phyloP scores from a whole-genome alignment of 2,113 vertebrate genomes.

The Panthera leo region DNA sequence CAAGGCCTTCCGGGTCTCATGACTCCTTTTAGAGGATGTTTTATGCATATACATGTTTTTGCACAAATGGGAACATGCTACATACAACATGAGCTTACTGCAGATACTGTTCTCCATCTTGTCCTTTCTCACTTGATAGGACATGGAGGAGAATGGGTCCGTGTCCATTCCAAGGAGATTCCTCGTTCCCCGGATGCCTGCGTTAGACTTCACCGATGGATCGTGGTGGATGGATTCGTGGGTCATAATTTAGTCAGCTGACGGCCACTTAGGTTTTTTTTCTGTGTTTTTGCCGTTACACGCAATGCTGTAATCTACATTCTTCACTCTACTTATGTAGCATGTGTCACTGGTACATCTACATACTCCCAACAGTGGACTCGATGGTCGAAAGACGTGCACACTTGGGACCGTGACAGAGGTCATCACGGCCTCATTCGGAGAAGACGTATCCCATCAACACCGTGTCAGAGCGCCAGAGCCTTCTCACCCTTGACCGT shows the following conservation, averaged over 20 bases:
- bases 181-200: not conserved
- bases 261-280: not conserved
- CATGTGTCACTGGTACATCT: accelerated
- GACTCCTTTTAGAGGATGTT: not conserved
- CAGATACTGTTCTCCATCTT: not conserved
- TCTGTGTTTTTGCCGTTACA: not conserved
- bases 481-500: not conserved
- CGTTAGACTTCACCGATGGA: not conserved
- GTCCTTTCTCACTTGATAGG: not conserved
- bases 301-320: too few relatives aligned
- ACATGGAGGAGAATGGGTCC: not conserved
- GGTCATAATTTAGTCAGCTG: not conserved
- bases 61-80: not conserved
- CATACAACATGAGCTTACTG: not conserved
- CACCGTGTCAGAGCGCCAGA: not conserved
- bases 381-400: not conserved
- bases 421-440: not conserved
- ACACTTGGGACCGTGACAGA: not conserved
- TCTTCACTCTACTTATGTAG: not conserved
- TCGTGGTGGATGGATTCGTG: too few relatives aligned
- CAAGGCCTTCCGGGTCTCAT: accelerated
- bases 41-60: not conserved
- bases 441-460: not conserved
- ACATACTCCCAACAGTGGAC: not conserved
- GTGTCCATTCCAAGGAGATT: not conserved